Conservation (phyloP, 37 sponge, comb jelly and placozoan species). For the Tethya wilhelma region DNA sequence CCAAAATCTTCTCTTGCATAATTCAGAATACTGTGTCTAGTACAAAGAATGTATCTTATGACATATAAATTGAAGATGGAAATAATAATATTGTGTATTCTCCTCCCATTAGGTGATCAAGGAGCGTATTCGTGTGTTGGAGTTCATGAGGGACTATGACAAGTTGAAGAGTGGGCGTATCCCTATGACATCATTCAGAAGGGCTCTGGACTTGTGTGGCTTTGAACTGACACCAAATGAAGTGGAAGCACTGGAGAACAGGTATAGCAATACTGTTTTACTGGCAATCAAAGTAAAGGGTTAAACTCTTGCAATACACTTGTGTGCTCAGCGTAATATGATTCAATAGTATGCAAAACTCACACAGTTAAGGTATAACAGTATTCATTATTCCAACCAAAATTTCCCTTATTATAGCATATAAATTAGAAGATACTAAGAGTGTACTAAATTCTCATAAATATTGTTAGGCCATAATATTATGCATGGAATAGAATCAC, state of each 20-base stretch:
- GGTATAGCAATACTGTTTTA: conserved; percentile 52
- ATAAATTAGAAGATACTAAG: too few species aligned
- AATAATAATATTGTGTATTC: background rate
- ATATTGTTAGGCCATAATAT: too few species aligned
- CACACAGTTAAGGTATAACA: too few species aligned
- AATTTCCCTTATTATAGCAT: too few species aligned
- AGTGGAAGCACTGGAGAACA: conserved; percentile 54
- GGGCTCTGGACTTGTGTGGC: conserved; percentile 90
- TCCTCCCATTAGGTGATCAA: conserved; percentile 54
- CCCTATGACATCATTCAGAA: conserved; percentile 60
- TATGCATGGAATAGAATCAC: too few species aligned
- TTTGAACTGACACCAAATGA: conserved; percentile 70
- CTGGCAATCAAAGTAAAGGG: too few species aligned
- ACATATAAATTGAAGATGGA: background rate
- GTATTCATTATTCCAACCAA: too few species aligned
- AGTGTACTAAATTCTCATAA: too few species aligned
- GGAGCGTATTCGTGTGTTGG: conserved; percentile 76
- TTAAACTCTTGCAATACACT: too few species aligned
- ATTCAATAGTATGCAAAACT: too few species aligned
- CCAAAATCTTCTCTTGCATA: background rate
- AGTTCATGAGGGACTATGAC: conserved; percentile 93
- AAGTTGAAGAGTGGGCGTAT: conserved; percentile 77
- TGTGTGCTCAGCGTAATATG: too few species aligned
- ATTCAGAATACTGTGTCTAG: background rate
- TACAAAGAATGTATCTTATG: background rate